A percentile compares a stretch with the other conserved stretches of the same genome.
These are phyloP conservation scores for Cheilosia vernalis DNA, from an alignment of 2,888 invertebrate genomes.

Conservation along the genomic window DNA sequence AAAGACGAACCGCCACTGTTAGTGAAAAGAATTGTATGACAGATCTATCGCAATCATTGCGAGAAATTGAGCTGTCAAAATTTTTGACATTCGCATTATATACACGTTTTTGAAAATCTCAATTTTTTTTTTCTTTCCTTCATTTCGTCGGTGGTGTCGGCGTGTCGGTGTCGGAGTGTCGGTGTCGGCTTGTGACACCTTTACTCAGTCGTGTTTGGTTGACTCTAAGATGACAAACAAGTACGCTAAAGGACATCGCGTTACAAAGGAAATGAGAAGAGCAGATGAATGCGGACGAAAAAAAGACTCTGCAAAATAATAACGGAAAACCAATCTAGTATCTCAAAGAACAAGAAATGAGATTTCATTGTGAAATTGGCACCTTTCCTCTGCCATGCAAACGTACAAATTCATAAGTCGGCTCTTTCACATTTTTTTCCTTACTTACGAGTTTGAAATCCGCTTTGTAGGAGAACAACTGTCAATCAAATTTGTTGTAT, in stretches of 20 bases:
- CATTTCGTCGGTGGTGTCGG: slow-evolving; percentile 21
- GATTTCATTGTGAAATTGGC: slow-evolving; percentile 72
- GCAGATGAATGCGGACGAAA: slow-evolving; percentile 48
- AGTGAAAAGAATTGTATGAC: slow-evolving; percentile 52
- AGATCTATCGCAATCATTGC: slow-evolving; percentile 74
- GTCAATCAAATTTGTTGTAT: slow-evolving; percentile 57
- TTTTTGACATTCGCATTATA: slow-evolving; percentile 81
- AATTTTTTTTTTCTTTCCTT: slow-evolving; percentile 24
- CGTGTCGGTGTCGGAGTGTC: slow-evolving; percentile 61
- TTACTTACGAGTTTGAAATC: slow-evolving; percentile 51
- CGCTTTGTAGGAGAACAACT: slow-evolving; percentile 66
- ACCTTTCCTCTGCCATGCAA: slow-evolving; percentile 51
- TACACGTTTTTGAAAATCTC: slow-evolving; percentile 57
- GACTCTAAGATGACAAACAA: slow-evolving; percentile 74
- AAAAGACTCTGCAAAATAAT: slow-evolving; percentile 18
- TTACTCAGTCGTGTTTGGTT: slow-evolving; percentile 71
- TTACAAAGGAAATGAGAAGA: slow-evolving; percentile 71
- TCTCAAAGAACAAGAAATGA: slow-evolving; percentile 70
- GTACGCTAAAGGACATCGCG: slow-evolving; percentile 65
- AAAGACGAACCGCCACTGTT: slow-evolving; percentile 26
- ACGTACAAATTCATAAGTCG: slow-evolving; percentile 29
- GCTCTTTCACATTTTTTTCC: slow-evolving; percentile 71
- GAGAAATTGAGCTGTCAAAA: slow-evolving; percentile 83
- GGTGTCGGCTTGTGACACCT: slow-evolving; percentile 70
- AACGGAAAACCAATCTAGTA: slow-evolving; percentile 63